Conservation (phyloP, 2,113 vertebrate genomes). For the Burhinus bistriatus region DNA sequence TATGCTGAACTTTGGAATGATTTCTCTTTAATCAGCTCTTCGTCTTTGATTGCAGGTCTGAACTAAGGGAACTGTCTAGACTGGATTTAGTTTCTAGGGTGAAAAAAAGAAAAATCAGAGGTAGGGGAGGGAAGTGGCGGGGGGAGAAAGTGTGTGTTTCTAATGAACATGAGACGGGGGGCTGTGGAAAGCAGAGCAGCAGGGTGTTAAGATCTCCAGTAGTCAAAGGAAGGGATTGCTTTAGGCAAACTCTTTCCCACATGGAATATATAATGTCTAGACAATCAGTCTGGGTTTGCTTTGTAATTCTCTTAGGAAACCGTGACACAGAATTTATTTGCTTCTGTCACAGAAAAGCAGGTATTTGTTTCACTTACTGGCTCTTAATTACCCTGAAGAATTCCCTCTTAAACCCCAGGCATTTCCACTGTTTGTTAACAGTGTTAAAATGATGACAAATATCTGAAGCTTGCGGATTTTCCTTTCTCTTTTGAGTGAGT, state of each 20-base stretch:
- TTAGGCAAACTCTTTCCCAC: conserved; percentile 52
- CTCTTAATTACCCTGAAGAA: conserved; percentile 25
- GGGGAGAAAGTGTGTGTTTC: conserved; percentile 31
- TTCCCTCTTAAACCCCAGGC: conserved; percentile 10
- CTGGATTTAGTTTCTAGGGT: conserved; percentile 55
- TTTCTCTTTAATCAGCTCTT: conserved; percentile 53
- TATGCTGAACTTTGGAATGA: conserved; percentile 26
- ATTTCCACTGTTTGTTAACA: conserved; percentile 35
- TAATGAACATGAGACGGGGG: conserved; percentile 28
- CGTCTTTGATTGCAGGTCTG: conserved; percentile 50
- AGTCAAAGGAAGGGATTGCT: conserved; percentile 64
- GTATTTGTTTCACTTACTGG: conserved; percentile 40
- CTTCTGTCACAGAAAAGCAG: conserved; percentile 45
- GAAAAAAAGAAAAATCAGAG: conserved; percentile 17
- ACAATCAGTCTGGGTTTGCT: conserved; percentile 69
- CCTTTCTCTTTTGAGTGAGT: not conserved
- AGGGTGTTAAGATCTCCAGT: conserved; percentile 63
- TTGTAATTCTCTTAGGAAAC: conserved; percentile 61
- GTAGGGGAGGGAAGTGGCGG: conserved; percentile 8
- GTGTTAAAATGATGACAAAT: not conserved
- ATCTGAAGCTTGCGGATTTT: not conserved
- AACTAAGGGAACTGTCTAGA: conserved; percentile 60
- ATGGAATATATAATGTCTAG: conserved; percentile 67
- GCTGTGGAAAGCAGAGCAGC: not conserved
- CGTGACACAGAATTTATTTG: conserved; percentile 53